These are phyloP conservation scores for Pseudolaguvia tuberculata DNA, from an alignment of 2,113 vertebrate genomes.

Conservation along the genomic window DNA sequence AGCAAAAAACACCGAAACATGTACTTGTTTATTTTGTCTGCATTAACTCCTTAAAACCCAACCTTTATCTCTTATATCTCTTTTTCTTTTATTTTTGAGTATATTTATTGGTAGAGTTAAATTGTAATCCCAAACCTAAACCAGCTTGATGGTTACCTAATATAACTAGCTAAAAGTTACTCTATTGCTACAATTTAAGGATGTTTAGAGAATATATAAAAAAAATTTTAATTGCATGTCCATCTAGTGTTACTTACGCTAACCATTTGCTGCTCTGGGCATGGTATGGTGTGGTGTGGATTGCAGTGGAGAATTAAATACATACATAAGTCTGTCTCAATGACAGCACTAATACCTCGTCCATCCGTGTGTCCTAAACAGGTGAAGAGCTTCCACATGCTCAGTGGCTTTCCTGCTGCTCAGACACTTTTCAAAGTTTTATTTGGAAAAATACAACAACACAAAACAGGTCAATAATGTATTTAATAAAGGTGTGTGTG, in stretches of 20 bases:
- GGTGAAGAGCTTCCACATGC: slow-evolving; percentile 53
- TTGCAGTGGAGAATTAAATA: slow-evolving; percentile 5
- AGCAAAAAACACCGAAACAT: slow-evolving; percentile 14
- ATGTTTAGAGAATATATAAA: neutral
- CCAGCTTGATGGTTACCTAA: neutral
- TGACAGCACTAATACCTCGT: slow-evolving; percentile 40
- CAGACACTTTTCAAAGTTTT: slow-evolving; percentile 64
- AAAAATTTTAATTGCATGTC: neutral
- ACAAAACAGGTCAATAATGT: slow-evolving; percentile 38
- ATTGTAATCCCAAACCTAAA: neutral
- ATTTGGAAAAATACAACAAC: slow-evolving; percentile 51
- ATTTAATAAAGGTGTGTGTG: slow-evolving; percentile 34
- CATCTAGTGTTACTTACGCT: slow-evolving; percentile 11
- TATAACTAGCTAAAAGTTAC: neutral
- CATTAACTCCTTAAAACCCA: slow-evolving; percentile 8
- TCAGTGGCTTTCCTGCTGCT: slow-evolving; percentile 54
- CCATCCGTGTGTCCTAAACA: slow-evolving; percentile 59
- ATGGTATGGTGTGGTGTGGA: neutral
- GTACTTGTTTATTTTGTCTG: slow-evolving; percentile 13
- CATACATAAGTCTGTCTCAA: slow-evolving; percentile 8
- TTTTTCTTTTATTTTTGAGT: neutral
- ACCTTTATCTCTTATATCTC: neutral
- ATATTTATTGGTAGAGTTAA: neutral
- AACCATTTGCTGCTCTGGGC: neutral
- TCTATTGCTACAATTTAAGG: neutral